Conservation (phyloP, 2,113 vertebrate genomes). For the Ondatra zibethicus region DNA sequence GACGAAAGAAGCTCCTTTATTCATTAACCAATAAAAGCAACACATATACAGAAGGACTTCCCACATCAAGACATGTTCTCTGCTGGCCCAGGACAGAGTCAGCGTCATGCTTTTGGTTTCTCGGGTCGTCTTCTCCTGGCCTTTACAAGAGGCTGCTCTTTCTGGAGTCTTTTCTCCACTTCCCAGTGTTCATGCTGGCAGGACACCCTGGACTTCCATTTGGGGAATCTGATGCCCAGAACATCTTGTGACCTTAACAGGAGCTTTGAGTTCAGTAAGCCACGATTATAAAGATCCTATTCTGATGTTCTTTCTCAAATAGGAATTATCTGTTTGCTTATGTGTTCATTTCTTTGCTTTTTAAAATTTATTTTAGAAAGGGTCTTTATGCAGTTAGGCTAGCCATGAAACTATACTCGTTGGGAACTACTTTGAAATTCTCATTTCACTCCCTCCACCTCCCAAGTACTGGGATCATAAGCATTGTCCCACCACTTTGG, state of each 20-base stretch:
- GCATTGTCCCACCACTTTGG: not conserved
- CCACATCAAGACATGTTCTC: not conserved
- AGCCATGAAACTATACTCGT: too few species aligned
- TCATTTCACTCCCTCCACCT: not conserved
- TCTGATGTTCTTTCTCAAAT: constrained; percentile 33
- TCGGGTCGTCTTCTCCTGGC: not conserved
- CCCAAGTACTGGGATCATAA: not conserved
- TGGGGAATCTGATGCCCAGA: not conserved
- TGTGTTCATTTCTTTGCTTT: not conserved
- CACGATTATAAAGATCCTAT: not conserved
- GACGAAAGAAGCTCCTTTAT: too few species aligned
- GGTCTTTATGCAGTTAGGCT: too few species aligned
- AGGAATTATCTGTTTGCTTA: constrained; percentile 5
- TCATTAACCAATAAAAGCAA: too few species aligned
- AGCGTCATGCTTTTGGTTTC: not conserved
- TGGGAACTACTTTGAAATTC: not conserved
- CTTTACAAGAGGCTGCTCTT: not conserved
- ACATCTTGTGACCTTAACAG: constrained; percentile 3
- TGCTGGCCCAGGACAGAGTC: not conserved
- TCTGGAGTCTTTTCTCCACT: not conserved
- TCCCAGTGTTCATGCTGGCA: not conserved
- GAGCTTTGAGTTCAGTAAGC: constrained; percentile 8
- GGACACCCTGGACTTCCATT: not conserved
- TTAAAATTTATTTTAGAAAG: not conserved
- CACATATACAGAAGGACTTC: too few species aligned